Base-by-base conservation (phyloP, 2,113 vertebrate species). In the Megaptera novaeangliae region DNA sequence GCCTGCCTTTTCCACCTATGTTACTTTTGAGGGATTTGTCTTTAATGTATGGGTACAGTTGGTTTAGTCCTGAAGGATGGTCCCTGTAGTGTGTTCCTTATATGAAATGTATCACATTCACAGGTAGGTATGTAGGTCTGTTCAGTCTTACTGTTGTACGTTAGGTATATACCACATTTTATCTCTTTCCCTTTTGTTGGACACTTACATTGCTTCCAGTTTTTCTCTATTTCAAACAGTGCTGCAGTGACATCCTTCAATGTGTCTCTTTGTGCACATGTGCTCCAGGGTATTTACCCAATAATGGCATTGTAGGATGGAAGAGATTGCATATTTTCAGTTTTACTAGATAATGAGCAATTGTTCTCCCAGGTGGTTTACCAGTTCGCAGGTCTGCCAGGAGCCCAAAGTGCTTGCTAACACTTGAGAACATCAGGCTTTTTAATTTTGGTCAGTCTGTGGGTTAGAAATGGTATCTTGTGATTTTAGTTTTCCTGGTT, bases 61-160 rank as follows among this genome's bases (percentile, higher is more conserved):
- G 8, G 75, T 31, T 75, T 34, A 27, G 25, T 21, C 44, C 29
- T 64, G 7, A 13, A 23, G 39, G 55, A 2, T 25, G 44, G 15
- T 80, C 12, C 15, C 36, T 39, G 25, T 4, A 9, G 72, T 1
- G 5, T 57, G 14, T 39, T 29, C 57, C 34, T 49, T 11, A 5
- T 14, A 1, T 17, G 49, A 29, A 29, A 29, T 9, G 2, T 15
- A 25, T 29, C 10, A 1, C 36, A 0, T 21, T 49, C 34, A 20
- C 2, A 55, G 21, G 10, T 29, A 6, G 1, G 11, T 66, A 2
- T 18, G 34, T 18, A 23, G 78, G 49, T 36, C 46, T 57, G 18
- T 80, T 46, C 21, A 15, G 66, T 27, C 72, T 23, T 10, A 14
- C 36, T 18, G 0, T 21, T 34, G 8, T 23, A 3, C 18, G 14